phyloP scores from a whole-genome alignment of 2,113 vertebrate genomes.

The Forbesichthys papilliferus region DNA sequence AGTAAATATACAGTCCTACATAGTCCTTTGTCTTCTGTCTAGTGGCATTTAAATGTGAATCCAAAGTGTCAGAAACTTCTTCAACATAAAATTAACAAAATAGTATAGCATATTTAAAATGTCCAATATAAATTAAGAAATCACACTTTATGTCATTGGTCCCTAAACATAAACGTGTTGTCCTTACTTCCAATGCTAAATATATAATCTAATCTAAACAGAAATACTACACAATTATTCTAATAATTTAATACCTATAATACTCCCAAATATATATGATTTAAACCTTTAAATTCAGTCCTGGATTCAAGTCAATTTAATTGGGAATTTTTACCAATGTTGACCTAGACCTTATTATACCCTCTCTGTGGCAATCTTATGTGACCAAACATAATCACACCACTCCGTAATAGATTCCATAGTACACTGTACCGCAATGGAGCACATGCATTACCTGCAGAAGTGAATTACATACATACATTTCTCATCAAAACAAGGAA shows the following conservation, averaged over 20 bases:
- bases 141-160: slow-evolving; percentile 58
- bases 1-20: slow-evolving; percentile 28
- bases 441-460: too few relatives aligned
- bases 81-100: slow-evolving; percentile 22
- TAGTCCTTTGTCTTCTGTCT: slow-evolving; percentile 14
- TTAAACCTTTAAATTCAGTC: slow-evolving; percentile 23
- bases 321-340: slow-evolving; percentile 8
- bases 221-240: slow-evolving; percentile 28
- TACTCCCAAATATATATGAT: slow-evolving; percentile 37
- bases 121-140: slow-evolving; percentile 43
- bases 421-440: too few relatives aligned
- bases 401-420: too few relatives aligned
- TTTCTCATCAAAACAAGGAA: too few relatives aligned
- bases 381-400: too few relatives aligned
- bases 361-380: too few relatives aligned
- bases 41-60: slow-evolving; percentile 30
- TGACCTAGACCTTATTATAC: too few relatives aligned
- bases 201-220: slow-evolving; percentile 27
- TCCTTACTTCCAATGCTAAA: slow-evolving; percentile 25
- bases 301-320: slow-evolving; percentile 53
- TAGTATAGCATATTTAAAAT: slow-evolving; percentile 28
- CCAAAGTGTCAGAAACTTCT: slow-evolving; percentile 24
- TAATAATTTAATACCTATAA: slow-evolving; percentile 15
- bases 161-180: slow-evolving; percentile 53
- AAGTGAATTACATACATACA: too few relatives aligned